Evolutionary conservation across 2,113 vertebrate genomes (phyloP), one percentile per base, ranked within the genome.

Genomic region (Mormyrus iriodes): DNA sequence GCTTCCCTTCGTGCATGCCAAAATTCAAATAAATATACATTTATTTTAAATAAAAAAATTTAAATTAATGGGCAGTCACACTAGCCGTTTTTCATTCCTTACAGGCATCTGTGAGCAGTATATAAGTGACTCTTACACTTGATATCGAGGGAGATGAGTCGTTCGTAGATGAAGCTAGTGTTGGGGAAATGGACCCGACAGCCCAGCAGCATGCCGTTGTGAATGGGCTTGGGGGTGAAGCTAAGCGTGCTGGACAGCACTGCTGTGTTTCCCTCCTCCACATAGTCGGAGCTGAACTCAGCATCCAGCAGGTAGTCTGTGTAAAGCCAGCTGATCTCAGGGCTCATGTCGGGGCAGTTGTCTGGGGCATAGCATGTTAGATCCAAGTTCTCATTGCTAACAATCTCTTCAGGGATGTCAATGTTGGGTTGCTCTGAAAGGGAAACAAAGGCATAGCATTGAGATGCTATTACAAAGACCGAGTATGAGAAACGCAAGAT

Each of bases 301-400:
- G 97, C 96, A 90, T 97, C 96, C 0, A 96, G 96, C 51, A 98
- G 94, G 21, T 94, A 96, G 76, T 97, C 97, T 0, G 97, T 96
- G 93, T 96, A 96, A 92, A 97, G 93, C 97, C 97, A 98, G 91
- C 95, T 96, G 90, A 98, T 96, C 89, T 97, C 95, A 0, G 97
- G 97, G 39, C 91, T 96, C 95, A 97, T 94, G 65, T 97, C 96
- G 0, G 97, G 97, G 91, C 97, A 98, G 93, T 98, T 98, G 90
- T 98, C 97, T 0, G 97, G 97, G 53, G 96, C 97, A 87, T 96
- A 95, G 89, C 97, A 98, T 0, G 96, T 97, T 91, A 98, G 92
- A 87, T 97, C 97, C 90, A 97, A 93, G 69, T 92, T 97, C 1
- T 93, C 93, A 6, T 97, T 97, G 10, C 95, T 97, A 89, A 98